These are phyloP conservation scores for Glaucopsyche alexis DNA, from an alignment of 2,888 invertebrate genomes.

Conservation along the genomic window DNA sequence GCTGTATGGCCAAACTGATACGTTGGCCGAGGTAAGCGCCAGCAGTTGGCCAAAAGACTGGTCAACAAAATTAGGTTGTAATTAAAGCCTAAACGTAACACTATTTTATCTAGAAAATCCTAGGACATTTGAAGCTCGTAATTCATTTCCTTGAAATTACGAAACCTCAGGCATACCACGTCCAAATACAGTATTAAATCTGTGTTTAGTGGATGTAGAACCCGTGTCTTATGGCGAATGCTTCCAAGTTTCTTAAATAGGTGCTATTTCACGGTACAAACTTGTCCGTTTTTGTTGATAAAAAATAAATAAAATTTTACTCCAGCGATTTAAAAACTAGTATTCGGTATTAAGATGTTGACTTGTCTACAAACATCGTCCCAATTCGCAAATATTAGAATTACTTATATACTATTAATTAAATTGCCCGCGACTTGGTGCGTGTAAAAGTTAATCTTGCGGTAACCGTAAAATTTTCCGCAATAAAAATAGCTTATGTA, in stretches of 20 bases:
- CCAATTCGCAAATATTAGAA: too few relatives aligned
- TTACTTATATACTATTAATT: too few relatives aligned
- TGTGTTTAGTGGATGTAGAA: not conserved
- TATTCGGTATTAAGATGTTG: not conserved
- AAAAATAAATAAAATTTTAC: not conserved
- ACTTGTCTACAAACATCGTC: not conserved
- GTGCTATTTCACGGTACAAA: not conserved
- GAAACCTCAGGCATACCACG: not conserved
- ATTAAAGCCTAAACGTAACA: not conserved
- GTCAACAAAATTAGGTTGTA: too few relatives aligned
- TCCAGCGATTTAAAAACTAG: not conserved
- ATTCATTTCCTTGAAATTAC: conserved; percentile 1
- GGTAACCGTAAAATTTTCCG: too few relatives aligned
- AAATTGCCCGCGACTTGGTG: too few relatives aligned
- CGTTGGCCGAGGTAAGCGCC: too few relatives aligned
- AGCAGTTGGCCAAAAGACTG: too few relatives aligned
- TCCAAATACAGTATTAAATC: not conserved
- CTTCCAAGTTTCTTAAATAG: conserved; percentile 1
- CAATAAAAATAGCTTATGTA: too few relatives aligned
- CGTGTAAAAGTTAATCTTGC: too few relatives aligned
- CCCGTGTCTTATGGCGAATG: not conserved
- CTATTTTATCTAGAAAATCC: not conserved
- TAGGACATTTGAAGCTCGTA: conserved; percentile 4
- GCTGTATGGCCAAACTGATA: too few relatives aligned
- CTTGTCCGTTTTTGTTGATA: not conserved